phyloP scores from a whole-genome alignment of 23 tunicate genomes.

The Halocynthia aurantium region DNA sequence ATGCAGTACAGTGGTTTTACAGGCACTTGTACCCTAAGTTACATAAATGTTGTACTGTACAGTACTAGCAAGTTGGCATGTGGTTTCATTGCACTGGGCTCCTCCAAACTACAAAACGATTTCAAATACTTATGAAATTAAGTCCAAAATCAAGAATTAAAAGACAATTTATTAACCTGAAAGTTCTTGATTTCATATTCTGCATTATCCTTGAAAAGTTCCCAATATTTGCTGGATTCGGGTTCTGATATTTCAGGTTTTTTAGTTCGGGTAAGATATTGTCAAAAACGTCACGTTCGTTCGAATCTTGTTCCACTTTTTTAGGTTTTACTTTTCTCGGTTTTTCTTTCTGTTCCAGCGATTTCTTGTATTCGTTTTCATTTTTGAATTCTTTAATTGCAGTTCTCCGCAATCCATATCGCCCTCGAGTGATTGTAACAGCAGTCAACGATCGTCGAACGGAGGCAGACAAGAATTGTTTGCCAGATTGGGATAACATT shows the following conservation, averaged over 20 bases:
- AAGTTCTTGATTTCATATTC: constrained; percentile 30
- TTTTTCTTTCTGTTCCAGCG: background rate
- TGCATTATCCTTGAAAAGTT: constrained; percentile 41
- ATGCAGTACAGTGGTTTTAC: no score
- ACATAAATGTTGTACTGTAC: no score
- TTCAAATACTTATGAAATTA: no score
- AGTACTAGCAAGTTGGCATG: no score
- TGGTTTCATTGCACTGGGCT: no score
- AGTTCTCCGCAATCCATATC: no score
- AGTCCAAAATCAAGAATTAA: background rate
- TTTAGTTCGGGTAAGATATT: constrained; percentile 13
- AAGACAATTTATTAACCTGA: constrained; percentile 3
- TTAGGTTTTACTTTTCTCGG: constrained; percentile 5
- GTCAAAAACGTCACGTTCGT: background rate
- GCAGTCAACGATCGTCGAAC: no score
- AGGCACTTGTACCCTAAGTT: no score
- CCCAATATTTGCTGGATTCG: constrained; percentile 31
- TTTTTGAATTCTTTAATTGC: constrained; percentile 1
- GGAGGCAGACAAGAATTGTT: no score
- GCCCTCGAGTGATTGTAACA: no score
- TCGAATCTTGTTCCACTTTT: background rate
- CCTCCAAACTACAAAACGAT: no score
- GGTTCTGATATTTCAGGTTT: constrained; percentile 44
- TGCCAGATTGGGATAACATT: no score
- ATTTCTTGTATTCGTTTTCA: constrained; percentile 9